Conservation (phyloP, 2,113 vertebrate species). For the Pungitius pungitius region DNA sequence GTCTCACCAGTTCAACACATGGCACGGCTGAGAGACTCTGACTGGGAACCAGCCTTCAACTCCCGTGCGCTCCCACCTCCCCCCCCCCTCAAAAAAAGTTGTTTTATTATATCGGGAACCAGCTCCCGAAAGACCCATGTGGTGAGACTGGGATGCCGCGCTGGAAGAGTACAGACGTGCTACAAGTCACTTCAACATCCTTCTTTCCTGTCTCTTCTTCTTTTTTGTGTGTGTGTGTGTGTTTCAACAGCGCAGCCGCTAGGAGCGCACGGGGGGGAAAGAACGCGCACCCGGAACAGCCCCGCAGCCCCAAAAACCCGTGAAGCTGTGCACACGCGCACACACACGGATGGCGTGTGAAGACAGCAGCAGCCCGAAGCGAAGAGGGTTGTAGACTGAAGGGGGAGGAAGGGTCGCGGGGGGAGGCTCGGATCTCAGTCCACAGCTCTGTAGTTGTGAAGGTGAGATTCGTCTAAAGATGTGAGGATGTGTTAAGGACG, state of each 20-base stretch:
- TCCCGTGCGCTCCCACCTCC: constrained; percentile 19
- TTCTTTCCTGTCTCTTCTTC: constrained; percentile 29
- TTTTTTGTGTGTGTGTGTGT: constrained; percentile 10
- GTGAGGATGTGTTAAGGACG: neutral
- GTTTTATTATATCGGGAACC: constrained; percentile 29
- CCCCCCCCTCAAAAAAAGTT: constrained; percentile 37
- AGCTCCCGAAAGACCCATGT: constrained; percentile 55
- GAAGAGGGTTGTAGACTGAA: constrained; percentile 1
- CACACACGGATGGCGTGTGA: constrained; percentile 51
- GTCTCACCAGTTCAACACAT: constrained; percentile 52
- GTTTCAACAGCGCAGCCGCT: constrained; percentile 67
- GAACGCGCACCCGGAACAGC: constrained; percentile 73
- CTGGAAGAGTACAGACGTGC: constrained; percentile 57
- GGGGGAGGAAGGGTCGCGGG: neutral
- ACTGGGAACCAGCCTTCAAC: constrained; percentile 38
- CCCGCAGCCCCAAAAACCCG: constrained; percentile 61
- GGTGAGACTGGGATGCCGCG: constrained; percentile 43
- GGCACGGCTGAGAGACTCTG: constrained; percentile 18
- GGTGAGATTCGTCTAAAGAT: neutral
- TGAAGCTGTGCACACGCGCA: constrained; percentile 11
- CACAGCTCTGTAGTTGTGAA: neutral
- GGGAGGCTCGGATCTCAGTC: constrained; percentile 21
- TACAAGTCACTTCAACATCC: constrained; percentile 70
- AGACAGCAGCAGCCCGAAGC: constrained; percentile 34
- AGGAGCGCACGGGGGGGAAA: constrained; percentile 72